Conservation (phyloP, 64 coral and sea anemone genomes). For the Porites australiensis region DNA sequence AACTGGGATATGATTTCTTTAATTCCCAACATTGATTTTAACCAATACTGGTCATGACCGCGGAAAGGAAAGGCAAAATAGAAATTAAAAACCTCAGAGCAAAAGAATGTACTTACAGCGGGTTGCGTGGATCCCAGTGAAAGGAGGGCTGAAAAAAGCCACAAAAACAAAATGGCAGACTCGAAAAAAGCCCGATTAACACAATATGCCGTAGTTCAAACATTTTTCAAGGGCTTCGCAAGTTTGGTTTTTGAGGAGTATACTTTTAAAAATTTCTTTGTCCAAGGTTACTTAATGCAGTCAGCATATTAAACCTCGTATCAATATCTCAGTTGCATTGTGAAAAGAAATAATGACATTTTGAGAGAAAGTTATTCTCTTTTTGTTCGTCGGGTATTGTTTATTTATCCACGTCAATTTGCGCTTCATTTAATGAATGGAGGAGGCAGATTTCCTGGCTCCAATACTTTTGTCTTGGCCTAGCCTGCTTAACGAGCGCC, state of each 20-base stretch:
- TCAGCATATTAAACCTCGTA: neutral
- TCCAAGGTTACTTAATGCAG: neutral
- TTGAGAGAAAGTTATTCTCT: neutral
- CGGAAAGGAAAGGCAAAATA: no score
- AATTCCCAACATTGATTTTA: no score
- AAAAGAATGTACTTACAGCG: conserved; percentile 21
- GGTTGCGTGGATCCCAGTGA: conserved; percentile 52
- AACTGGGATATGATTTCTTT: no score
- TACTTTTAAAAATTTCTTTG: neutral
- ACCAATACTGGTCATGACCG: no score
- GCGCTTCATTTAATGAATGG: no score
- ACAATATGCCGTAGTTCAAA: neutral
- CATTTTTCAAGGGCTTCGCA: neutral
- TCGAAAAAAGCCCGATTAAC: neutral
- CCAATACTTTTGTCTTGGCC: no score
- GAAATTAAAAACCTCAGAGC: no score
- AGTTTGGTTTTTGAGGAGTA: no score
- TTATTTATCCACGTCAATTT: neutral
- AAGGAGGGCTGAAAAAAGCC: neutral
- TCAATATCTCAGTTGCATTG: neutral
- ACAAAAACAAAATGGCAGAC: neutral
- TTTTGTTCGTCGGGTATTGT: neutral
- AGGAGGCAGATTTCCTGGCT: no score
- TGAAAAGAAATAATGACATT: neutral
- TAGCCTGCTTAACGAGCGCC: no score